Base-by-base conservation (phyloP, 2,888 invertebrate genomes). In the Hydraecia micacea region DNA sequence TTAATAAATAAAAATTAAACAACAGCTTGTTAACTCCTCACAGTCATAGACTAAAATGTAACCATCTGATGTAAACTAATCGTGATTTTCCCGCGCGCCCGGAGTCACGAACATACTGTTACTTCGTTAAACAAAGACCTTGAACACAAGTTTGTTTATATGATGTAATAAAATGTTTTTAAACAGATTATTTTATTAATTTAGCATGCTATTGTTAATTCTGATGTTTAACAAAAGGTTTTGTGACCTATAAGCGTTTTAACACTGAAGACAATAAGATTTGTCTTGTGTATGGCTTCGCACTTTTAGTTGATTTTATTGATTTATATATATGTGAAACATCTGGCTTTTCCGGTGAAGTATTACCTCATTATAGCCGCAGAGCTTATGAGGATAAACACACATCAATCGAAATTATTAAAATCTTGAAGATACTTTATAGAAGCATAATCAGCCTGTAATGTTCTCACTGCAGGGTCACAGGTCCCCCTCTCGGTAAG, bases 41-140 rank as follows among this genome's bases (percentile, higher is more conserved):
- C 25, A 42, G 32, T 66, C 66, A 66, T 52, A 36, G 76, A 52
- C 63, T 82, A 52, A 83, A 85, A 73, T 77, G 18, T 58, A 58
- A 32, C 62, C 67, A 73, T 86, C 67, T 77, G 77, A 82, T 73
- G 70, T 73, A 25, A 83, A 4, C 3, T 66, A 73, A 72, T 83
- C 86, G 74, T 75, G 86, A 86, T 82, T 73, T 83, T 83, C 83
- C 75, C 60, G 55, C 65, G 71, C 75, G 58, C 28, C 28, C 28
- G 21, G 5, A 83, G 84, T 84, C 86, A 84, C 86, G 84, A 84
- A 75, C 9, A 11, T 2, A 70, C 49, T 62, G 73, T 79, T 75
- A 86, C 83, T 86, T 83, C 69, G 67, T 83, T 70, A 75, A 52
- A 72, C 60, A 63, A 75, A 75, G 83, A 75, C 87, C 85, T 86